Evolutionary conservation across 2,113 vertebrate species (phyloP).

Genomic region (Zeus faber): DNA sequence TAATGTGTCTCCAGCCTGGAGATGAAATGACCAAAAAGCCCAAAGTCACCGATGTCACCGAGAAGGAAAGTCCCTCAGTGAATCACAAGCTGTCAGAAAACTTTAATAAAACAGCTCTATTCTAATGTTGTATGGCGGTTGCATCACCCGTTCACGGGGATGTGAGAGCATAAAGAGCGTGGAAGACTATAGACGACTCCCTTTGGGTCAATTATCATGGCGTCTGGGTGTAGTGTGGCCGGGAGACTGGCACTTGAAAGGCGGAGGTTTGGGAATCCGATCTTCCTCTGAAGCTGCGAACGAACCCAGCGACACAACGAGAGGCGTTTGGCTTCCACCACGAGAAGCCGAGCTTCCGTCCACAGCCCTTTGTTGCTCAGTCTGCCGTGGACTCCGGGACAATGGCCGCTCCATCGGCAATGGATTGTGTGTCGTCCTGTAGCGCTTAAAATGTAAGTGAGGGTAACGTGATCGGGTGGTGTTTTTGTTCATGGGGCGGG

Average conservation of each 20-base stretch:
- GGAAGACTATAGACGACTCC: slow-evolving; percentile 10
- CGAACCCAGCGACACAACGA: slow-evolving; percentile 6
- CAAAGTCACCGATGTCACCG: not conserved
- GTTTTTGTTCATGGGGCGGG: not conserved
- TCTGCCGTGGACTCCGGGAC: slow-evolving; percentile 12
- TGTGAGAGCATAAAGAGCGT: not conserved
- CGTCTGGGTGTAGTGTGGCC: not conserved
- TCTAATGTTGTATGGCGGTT: not conserved
- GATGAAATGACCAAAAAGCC: too few species aligned
- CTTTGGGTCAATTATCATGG: slow-evolving; percentile 31
- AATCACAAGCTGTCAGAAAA: not conserved
- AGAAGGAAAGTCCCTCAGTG: not conserved
- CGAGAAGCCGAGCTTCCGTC: slow-evolving; percentile 10
- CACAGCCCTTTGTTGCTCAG: slow-evolving; percentile 25
- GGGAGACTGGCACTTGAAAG: slow-evolving; percentile 9
- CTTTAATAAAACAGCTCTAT: not conserved
- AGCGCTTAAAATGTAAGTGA: slow-evolving; percentile 4
- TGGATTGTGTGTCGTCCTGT: slow-evolving; percentile 20
- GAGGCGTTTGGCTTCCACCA: not conserved
- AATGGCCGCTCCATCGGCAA: slow-evolving; percentile 14
- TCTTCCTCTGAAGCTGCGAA: slow-evolving; percentile 3
- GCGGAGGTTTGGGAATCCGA: slow-evolving; percentile 17
- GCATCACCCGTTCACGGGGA: not conserved
- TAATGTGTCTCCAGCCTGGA: too few species aligned
- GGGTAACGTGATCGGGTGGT: slow-evolving; percentile 15